These are phyloP conservation scores for Phalacrocorax pelagicus DNA, from an alignment of 2,113 vertebrate genomes.

Conservation along the genomic window DNA sequence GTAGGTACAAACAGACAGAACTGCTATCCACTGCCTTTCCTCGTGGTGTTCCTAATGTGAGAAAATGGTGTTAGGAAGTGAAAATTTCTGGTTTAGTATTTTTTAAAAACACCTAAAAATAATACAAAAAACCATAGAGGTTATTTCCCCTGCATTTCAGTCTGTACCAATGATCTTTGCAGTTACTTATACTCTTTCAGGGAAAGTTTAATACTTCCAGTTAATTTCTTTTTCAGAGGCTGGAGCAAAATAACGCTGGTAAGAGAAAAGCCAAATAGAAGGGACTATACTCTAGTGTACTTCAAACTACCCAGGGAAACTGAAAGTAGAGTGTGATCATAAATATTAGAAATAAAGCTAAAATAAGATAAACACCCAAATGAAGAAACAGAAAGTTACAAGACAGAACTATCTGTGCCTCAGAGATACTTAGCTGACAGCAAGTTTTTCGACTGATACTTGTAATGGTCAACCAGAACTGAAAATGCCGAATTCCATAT, in stretches of 20 bases:
- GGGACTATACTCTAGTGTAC: not conserved
- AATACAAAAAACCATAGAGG: not conserved
- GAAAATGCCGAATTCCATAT: not conserved
- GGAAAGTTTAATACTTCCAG: not conserved
- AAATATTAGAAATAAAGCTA: not conserved
- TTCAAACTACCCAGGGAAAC: not conserved
- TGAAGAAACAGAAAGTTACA: not conserved
- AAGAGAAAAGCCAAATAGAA: not conserved
- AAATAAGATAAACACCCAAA: not conserved
- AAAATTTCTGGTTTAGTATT: not conserved
- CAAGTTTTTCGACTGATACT: not conserved
- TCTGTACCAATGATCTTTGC: not conserved
- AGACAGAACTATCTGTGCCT: not conserved
- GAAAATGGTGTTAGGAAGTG: not conserved
- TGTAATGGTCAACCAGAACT: not conserved
- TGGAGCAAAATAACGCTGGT: not conserved
- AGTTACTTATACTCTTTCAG: not conserved
- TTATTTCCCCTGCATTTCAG: not conserved
- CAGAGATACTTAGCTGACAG: not conserved
- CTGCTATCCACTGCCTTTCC: not conserved
- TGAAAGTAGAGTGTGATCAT: not conserved
- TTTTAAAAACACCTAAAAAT: not conserved
- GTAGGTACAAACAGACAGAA: not conserved
- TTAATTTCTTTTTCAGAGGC: not conserved
- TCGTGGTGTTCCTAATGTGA: not conserved